Evolutionary conservation across 1,140 invertebrate species (phyloP).

Genomic region (Bradynema listronoti): DNA sequence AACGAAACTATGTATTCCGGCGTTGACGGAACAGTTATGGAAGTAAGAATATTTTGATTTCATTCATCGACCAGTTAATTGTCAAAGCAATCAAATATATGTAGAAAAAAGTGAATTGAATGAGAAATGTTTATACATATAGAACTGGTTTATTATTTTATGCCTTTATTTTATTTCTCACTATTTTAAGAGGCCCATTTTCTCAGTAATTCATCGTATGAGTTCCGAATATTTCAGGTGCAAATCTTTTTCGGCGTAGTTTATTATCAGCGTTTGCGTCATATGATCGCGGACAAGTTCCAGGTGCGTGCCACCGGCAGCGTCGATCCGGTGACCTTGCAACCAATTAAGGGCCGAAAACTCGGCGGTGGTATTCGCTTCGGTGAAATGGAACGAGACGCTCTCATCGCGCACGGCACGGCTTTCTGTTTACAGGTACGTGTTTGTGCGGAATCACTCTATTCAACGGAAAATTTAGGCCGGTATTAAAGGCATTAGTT

Average conservation of each 20-base stretch:
- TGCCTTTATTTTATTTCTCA: no score
- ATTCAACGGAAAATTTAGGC: no score
- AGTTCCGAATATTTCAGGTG: no score
- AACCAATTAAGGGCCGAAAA: slow-evolving; percentile 66
- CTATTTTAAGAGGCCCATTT: no score
- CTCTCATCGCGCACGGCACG: slow-evolving; percentile 85
- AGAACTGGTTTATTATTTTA: no score
- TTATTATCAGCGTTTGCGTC: slow-evolving; percentile 89
- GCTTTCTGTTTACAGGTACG: slow-evolving; percentile 84
- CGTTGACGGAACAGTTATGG: slow-evolving; percentile 77
- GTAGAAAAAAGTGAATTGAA: no score
- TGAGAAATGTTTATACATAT: no score
- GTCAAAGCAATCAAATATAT: no score
- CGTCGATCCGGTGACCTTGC: slow-evolving; percentile 71
- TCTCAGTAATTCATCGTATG: no score
- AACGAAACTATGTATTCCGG: slow-evolving; percentile 80
- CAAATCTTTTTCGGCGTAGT: slow-evolving; percentile 94
- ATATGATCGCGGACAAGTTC: slow-evolving; percentile 88
- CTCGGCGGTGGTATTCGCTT: slow-evolving; percentile 88
- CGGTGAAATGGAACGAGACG: slow-evolving; percentile 98
- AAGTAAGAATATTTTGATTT: slow-evolving; percentile 60
- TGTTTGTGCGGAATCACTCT: no score
- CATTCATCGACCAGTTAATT: no score
- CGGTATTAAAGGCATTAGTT: no score
- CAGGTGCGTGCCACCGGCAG: slow-evolving; percentile 84